phyloP scores from a whole-genome alignment of 2,888 invertebrate species.

The Anticlea derivata region DNA sequence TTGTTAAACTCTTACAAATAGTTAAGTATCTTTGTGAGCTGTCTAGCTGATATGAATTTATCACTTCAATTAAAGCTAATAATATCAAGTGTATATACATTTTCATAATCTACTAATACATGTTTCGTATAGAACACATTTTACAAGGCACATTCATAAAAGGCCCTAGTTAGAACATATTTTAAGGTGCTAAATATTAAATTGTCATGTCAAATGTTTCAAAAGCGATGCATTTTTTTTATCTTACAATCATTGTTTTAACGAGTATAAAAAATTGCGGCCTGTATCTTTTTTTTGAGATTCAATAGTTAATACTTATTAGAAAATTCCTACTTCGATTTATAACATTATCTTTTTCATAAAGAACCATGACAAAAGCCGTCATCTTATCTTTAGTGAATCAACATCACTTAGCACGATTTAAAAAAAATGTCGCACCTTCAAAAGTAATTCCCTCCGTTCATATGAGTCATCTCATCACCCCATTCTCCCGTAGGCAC shows the following conservation, averaged over 20 bases:
- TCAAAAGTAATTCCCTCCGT: slow-evolving; percentile 81
- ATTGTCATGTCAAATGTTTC: slow-evolving; percentile 6
- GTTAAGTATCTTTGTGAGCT: slow-evolving; percentile 73
- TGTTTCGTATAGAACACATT: slow-evolving; percentile 27
- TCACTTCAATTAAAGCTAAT: slow-evolving; percentile 20
- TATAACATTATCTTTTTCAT: no score
- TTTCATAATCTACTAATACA: slow-evolving; percentile 15
- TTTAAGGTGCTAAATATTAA: no score
- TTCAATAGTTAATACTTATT: no score
- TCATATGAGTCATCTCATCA: slow-evolving; percentile 95
- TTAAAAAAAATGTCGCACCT: background rate
- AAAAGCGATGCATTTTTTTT: slow-evolving; percentile 2
- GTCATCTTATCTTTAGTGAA: slow-evolving; percentile 7
- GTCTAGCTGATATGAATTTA: slow-evolving; percentile 42
- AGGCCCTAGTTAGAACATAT: slow-evolving; percentile 21
- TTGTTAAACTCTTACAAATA: slow-evolving; percentile 34
- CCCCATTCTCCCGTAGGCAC: slow-evolving; percentile 92
- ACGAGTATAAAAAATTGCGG: slow-evolving; percentile 1
- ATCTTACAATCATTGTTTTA: background rate
- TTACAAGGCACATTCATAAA: slow-evolving; percentile 28
- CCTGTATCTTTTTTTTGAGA: slow-evolving; percentile 5
- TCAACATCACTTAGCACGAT: no score
- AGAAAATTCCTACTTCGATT: no score
- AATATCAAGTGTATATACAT: slow-evolving; percentile 34
- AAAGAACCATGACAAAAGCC: no score